Evolutionary conservation across 2,888 invertebrate genomes (phyloP), one percentile per base, ranked within the genome.

Genomic region (Rhimphoctona megacephalus): DNA sequence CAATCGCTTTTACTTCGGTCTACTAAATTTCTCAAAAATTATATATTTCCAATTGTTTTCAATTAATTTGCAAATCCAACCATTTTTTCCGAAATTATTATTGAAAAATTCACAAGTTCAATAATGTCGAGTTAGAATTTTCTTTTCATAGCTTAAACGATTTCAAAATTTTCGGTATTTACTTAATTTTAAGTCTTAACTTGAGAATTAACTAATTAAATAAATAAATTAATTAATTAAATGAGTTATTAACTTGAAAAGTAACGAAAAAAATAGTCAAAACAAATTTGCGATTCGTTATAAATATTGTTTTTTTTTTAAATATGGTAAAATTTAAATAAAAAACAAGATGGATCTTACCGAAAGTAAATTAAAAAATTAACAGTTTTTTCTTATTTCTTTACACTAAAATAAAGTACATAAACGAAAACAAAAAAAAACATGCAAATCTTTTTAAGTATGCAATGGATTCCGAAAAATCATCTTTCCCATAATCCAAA

Each of bases 1-100:
- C 72, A 87, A 81, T 11, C n/a, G 30, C 11, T 43, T 33, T 72
- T n/a, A 17, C 33, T 54, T 30, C 17, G 0, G 17, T 61, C 61
- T 61, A 17, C 17, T 17, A 30, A 17, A 61, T 30, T 30, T 6
- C 17, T 61, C 2, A 14, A 19, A 70, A 70, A 70, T 17, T 70
- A 49, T 66, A n/a, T 8, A 49, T 70, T 49, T 49, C 17, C 46
- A 30, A 30, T 61, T 11, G 6, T 17, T 17, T 30, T 14, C 17
- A 17, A 17, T 61, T 30, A 14, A 61, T 61, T 61, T 17, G 30
- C 30, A 43, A 43, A 43, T 43, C 11, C 14, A 43, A 43, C 11
- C 1, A 43, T 43, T 43, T 43, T 11, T 43, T 43, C 43, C 14
- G 43, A 14, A 11, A 11, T 1, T 39, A 9, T 6, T 6, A 39